These are phyloP conservation scores for Amazona finschi DNA, from an alignment of 2,797 vertebrate species.

Conservation along the genomic window DNA sequence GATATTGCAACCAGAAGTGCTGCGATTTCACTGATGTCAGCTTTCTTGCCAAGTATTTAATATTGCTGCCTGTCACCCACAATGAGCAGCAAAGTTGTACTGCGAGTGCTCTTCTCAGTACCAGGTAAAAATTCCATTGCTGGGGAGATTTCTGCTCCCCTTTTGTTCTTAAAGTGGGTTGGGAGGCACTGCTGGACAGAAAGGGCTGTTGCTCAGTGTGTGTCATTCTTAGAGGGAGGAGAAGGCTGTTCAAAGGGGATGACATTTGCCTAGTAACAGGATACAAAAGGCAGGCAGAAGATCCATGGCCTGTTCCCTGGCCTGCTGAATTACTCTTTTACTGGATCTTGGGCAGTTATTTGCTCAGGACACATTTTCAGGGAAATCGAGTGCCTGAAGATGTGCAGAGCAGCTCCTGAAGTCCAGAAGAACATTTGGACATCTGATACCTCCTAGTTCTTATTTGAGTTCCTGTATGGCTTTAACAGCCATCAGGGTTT, in stretches of 20 bases:
- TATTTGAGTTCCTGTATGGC: neutral
- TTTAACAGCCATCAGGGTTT: neutral
- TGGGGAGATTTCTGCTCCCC: neutral
- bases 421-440: neutral
- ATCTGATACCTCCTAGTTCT: neutral
- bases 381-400: neutral
- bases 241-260: neutral
- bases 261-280: neutral
- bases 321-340: neutral
- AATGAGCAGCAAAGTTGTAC: neutral
- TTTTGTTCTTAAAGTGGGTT: neutral
- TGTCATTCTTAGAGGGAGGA: neutral
- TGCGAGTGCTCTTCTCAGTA: neutral
- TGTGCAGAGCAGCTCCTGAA: neutral
- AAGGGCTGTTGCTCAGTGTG: neutral
- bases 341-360: neutral
- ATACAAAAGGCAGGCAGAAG: neutral
- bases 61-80: neutral
- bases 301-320: neutral
- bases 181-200: neutral
- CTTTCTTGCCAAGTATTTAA: neutral
- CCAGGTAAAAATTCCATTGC: neutral
- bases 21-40: neutral
- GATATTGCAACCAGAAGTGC: neutral
- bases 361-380: neutral